Conservation (phyloP, 1,140 invertebrate species). For the Sycobia sp. region DNA sequence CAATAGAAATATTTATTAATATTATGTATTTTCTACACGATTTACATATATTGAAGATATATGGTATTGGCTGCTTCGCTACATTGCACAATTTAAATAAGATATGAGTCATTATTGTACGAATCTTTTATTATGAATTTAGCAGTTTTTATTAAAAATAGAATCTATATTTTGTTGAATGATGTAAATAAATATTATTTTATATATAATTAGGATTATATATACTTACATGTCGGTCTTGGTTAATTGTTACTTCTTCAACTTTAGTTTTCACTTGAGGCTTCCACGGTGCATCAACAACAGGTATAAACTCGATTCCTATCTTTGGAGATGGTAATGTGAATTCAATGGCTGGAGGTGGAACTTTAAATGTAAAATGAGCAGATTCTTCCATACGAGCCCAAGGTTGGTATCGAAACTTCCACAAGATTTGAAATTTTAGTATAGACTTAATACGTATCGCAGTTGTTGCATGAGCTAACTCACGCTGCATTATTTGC, state of each 20-base stretch:
- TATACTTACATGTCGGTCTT: conserved; percentile 90
- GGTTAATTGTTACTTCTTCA: conserved; percentile 98
- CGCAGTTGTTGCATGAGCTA: conserved; percentile 81
- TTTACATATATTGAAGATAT: no score
- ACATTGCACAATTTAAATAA: no score
- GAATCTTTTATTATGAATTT: no score
- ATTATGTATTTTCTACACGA: no score
- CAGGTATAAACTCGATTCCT: conserved; percentile 89
- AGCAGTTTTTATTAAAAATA: no score
- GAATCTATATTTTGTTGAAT: no score
- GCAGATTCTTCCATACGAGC: conserved; percentile 98
- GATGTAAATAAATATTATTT: no score
- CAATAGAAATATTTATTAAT: no score
- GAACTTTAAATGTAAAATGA: conserved; percentile 93
- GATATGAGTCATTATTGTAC: no score
- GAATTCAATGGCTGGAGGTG: conserved; percentile 98
- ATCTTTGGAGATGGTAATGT: conserved; percentile 98
- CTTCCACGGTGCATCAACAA: conserved; percentile 99
- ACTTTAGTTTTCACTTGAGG: conserved; percentile 97
- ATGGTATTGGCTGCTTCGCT: no score
- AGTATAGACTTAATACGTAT: conserved; percentile 80
- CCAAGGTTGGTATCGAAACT: conserved; percentile 97
- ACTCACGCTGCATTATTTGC: conserved; percentile 84
- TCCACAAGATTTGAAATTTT: conserved; percentile 95
- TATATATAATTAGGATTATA: neutral